A percentile compares a stretch with the other conserved stretches of the same genome.
Evolutionary conservation across 2,113 vertebrate genomes (phyloP).

Genomic region (Hippocampus comes): DNA sequence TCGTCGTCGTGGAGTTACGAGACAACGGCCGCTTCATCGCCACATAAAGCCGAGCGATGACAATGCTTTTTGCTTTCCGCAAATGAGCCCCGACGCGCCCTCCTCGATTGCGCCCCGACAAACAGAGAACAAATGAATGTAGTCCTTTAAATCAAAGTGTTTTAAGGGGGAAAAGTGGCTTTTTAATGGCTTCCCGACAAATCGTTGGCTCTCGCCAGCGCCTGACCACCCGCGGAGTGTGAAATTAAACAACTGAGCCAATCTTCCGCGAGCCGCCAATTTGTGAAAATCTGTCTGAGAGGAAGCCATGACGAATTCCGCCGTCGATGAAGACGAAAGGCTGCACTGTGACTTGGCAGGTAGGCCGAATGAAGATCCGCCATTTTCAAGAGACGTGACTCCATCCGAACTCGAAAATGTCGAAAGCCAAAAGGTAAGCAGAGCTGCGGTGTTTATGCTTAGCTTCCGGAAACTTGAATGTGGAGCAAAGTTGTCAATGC

Average conservation of each 20-base stretch:
- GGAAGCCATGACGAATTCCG: neutral
- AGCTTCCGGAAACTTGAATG: too few relatives aligned
- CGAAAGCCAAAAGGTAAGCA: too few relatives aligned
- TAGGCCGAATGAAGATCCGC: too few relatives aligned
- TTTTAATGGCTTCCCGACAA: neutral
- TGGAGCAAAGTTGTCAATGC: too few relatives aligned
- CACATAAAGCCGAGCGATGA: slow-evolving; percentile 49
- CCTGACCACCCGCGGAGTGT: neutral
- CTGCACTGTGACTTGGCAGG: too few relatives aligned
- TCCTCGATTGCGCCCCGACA: slow-evolving; percentile 43
- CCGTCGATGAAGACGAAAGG: neutral
- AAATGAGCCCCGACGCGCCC: slow-evolving; percentile 44
- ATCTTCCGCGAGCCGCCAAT: neutral
- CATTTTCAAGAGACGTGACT: too few relatives aligned
- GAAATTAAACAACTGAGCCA: neutral
- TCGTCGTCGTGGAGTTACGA: slow-evolving; percentile 34
- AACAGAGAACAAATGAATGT: neutral
- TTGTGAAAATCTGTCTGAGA: neutral
- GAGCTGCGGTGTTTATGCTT: too few relatives aligned
- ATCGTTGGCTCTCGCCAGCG: neutral
- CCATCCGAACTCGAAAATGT: too few relatives aligned
- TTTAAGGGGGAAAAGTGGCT: slow-evolving; percentile 26
- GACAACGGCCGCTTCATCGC: slow-evolving; percentile 53
- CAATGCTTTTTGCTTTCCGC: slow-evolving; percentile 30
- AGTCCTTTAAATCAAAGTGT: neutral